A percentile compares a stretch with the other conserved stretches of the same genome.
These are phyloP conservation scores for Corythucha ciliata DNA, from an alignment of 2,888 invertebrate genomes.

Conservation along the genomic window DNA sequence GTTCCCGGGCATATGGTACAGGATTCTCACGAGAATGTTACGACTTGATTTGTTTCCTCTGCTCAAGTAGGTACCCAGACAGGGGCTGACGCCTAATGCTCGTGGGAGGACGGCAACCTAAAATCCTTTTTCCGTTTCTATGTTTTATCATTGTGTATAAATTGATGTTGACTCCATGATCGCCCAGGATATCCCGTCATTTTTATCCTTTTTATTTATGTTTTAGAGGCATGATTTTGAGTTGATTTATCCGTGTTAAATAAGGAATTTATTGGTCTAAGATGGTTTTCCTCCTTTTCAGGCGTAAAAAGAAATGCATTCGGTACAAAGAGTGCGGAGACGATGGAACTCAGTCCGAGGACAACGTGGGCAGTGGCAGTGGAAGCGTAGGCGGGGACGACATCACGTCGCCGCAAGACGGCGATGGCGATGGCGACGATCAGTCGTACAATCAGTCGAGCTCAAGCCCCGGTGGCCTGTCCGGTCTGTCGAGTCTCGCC, in stretches of 20 bases:
- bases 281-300: slow-evolving; percentile 47
- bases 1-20: too few relatives aligned
- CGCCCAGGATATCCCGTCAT: too few relatives aligned
- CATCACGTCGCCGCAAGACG: slow-evolving; percentile 46
- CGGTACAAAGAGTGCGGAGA: slow-evolving; percentile 79
- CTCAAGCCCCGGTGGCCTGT: slow-evolving; percentile 54
- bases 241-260: background rate
- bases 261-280: background rate
- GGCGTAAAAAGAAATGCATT: slow-evolving; percentile 95
- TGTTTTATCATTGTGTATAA: too few relatives aligned
- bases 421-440: slow-evolving; percentile 55
- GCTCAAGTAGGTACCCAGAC: too few relatives aligned
- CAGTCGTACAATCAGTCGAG: slow-evolving; percentile 45
- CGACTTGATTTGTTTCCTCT: too few relatives aligned
- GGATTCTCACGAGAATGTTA: too few relatives aligned
- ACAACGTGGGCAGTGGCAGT: slow-evolving; percentile 68
- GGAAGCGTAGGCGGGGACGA: slow-evolving; percentile 50
- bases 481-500: slow-evolving; percentile 58
- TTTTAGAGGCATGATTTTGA: too few relatives aligned
- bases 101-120: too few relatives aligned
- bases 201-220: too few relatives aligned
- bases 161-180: too few relatives aligned
- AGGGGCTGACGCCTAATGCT: too few relatives aligned
- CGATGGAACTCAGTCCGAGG: slow-evolving; percentile 58
- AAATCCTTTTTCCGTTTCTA: too few relatives aligned